Evolutionary conservation across 2,113 vertebrate genomes (phyloP).

Genomic region (Anthoscopus minutus): DNA sequence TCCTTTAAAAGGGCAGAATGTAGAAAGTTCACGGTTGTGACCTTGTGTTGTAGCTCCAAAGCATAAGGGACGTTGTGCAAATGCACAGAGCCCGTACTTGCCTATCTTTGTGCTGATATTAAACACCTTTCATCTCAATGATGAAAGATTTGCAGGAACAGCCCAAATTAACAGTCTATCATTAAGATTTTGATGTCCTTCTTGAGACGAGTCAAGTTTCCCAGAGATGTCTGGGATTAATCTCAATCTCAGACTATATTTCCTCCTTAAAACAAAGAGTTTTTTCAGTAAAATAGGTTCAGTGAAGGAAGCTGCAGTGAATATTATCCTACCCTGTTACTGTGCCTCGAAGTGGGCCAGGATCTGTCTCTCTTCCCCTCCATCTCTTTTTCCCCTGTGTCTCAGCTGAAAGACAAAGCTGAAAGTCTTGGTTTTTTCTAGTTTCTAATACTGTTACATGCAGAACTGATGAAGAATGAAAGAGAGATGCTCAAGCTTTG

Average conservation of each 20-base stretch:
- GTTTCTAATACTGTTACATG: neutral
- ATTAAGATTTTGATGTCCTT: neutral
- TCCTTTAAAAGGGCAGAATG: neutral
- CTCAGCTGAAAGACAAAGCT: neutral
- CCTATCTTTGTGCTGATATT: too few species aligned
- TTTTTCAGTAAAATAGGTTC: neutral
- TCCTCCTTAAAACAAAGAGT: neutral
- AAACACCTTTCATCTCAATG: neutral
- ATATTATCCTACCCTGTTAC: neutral
- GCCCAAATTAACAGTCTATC: rapidly evolving
- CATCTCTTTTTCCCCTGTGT: rapidly evolving
- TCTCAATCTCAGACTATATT: neutral
- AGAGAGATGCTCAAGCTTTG: neutral
- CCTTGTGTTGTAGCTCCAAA: neutral
- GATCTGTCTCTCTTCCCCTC: neutral
- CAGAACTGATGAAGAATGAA: neutral
- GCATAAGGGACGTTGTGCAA: rapidly evolving
- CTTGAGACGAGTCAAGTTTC: neutral
- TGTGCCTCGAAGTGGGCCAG: neutral
- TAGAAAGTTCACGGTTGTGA: too few species aligned
- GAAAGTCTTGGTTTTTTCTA: neutral
- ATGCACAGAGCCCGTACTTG: neutral
- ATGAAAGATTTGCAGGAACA: neutral
- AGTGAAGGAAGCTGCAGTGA: neutral
- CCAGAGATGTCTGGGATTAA: neutral